Conservation (phyloP, 2,888 invertebrate species). For the Vesta saturnalis region DNA sequence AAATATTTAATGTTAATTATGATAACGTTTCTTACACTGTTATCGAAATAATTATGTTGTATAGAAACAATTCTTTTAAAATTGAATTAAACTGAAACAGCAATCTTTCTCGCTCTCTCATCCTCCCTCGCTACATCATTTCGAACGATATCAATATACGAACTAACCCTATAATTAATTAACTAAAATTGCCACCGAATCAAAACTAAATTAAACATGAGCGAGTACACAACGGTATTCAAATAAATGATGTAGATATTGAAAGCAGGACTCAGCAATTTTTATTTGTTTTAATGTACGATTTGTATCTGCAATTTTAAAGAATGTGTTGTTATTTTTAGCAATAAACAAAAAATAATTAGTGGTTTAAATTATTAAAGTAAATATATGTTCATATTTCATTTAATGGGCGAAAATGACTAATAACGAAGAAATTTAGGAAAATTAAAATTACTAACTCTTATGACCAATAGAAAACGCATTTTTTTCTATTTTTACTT, state of each 20-base stretch:
- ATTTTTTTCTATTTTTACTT: no score
- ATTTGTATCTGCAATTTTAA: background rate
- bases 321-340: no score
- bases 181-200: constrained; percentile 23
- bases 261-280: constrained; percentile 18
- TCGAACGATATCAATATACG: background rate
- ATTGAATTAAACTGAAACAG: no score
- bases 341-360: no score
- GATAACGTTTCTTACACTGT: constrained; percentile 25
- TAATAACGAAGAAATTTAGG: no score
- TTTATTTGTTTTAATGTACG: constrained; percentile 21
- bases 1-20: constrained; percentile 38
- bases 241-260: constrained; percentile 24
- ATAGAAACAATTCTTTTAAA: background rate
- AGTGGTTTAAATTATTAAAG: no score
- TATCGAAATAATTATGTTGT: constrained; percentile 21
- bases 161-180: constrained; percentile 19
- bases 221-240: constrained; percentile 14
- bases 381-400: no score
- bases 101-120: no score
- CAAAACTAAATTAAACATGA: constrained; percentile 32
- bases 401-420: no score
- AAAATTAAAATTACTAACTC: no score
- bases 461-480: no score
- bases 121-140: background rate